These are phyloP conservation scores for Apoda limacodes DNA, from an alignment of 2,888 invertebrate genomes.

Conservation along the genomic window DNA sequence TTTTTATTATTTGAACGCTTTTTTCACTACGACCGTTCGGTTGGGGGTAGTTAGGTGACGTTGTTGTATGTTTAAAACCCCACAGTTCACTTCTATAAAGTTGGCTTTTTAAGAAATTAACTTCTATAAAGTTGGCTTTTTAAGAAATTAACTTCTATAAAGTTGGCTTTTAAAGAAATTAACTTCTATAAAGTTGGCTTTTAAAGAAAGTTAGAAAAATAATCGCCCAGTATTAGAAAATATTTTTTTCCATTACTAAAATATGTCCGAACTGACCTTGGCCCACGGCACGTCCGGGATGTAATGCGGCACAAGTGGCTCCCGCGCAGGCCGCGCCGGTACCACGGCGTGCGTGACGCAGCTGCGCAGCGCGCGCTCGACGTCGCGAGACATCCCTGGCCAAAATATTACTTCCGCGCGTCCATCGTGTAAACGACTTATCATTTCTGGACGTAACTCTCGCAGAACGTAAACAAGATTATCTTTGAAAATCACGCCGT, in stretches of 20 bases:
- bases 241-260: conserved; percentile 15
- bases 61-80: too few species aligned
- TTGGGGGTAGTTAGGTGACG: conserved; percentile 12
- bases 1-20: conserved; percentile 13
- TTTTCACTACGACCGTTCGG: conserved; percentile 15
- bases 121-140: conserved; percentile 5
- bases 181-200: too few species aligned
- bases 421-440: conserved; percentile 25
- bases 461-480: conserved; percentile 20
- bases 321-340: too few species aligned
- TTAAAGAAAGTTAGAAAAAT: too few species aligned
- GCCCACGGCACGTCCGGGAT: conserved; percentile 15
- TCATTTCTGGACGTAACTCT: conserved; percentile 18
- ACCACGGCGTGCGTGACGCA: conserved; percentile 20
- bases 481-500: too few species aligned
- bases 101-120: conserved; percentile 13
- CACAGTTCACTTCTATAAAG: conserved; percentile 8
- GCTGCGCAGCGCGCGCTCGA: conserved; percentile 17
- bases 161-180: conserved; percentile 1
- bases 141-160: too few species aligned
- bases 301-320: conserved; percentile 14
- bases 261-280: conserved; percentile 18
- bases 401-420: conserved; percentile 25
- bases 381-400: too few species aligned
- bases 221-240: conserved; percentile 17